Percentiles rank a stretch among this genome's conserved stretches.
phyloP scores from a whole-genome alignment of 1,140 invertebrate genomes.

The Forficula auricularia region DNA sequence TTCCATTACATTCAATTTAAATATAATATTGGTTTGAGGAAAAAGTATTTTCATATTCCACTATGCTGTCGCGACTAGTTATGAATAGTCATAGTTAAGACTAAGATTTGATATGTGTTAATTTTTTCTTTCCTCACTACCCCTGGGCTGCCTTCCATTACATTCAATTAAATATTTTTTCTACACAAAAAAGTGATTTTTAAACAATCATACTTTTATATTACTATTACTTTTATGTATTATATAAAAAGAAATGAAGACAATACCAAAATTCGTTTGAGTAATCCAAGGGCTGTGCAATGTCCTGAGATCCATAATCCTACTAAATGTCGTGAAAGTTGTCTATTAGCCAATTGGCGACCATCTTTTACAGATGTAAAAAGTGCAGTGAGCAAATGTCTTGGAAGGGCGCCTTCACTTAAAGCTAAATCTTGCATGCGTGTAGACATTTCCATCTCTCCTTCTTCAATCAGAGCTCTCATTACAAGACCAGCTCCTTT shows the following conservation, averaged over 20 bases:
- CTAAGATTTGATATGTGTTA: too few relatives aligned
- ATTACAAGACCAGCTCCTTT: slow-evolving; percentile 95
- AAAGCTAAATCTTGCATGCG: slow-evolving; percentile 92
- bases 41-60: too few relatives aligned
- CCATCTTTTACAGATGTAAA: slow-evolving; percentile 65
- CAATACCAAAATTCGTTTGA: slow-evolving; percentile 65
- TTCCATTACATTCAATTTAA: too few relatives aligned
- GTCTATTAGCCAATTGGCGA: slow-evolving; percentile 64
- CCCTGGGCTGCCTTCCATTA: too few relatives aligned
- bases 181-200: neutral
- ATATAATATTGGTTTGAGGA: too few relatives aligned
- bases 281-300: slow-evolving; percentile 71
- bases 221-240: too few relatives aligned
- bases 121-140: too few relatives aligned
- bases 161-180: slow-evolving; percentile 4
- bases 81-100: too few relatives aligned
- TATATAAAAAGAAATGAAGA: too few relatives aligned
- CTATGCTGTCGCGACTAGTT: too few relatives aligned
- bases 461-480: slow-evolving; percentile 95
- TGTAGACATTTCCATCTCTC: slow-evolving; percentile 69
- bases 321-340: slow-evolving; percentile 89
- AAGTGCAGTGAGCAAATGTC: slow-evolving; percentile 80
- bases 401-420: slow-evolving; percentile 88
- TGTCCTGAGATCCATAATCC: slow-evolving; percentile 94
- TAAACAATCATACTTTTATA: too few relatives aligned